Conservation (phyloP, 2,797 vertebrate genomes). For the Phrynocephalus guinanensis region DNA sequence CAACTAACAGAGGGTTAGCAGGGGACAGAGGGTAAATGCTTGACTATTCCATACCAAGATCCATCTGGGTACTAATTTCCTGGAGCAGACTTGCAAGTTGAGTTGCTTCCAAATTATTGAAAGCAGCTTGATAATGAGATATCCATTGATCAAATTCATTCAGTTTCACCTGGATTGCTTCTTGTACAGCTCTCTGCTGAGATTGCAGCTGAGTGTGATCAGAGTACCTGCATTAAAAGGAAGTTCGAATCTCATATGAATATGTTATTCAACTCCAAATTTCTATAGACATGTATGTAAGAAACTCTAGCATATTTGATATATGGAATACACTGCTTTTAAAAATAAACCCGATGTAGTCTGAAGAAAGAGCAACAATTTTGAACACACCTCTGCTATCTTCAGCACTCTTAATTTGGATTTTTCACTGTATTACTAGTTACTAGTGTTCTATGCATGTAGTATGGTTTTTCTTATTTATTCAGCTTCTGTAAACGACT, state of each 20-base stretch:
- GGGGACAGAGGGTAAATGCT: too few species aligned
- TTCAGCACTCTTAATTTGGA: neutral
- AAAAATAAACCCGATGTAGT: neutral
- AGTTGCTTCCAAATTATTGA: conserved; percentile 92
- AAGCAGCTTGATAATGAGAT: conserved; percentile 95
- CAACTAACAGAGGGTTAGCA: too few species aligned
- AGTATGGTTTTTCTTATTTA: too few species aligned
- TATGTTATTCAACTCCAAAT: neutral
- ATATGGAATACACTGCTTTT: neutral
- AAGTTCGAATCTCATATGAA: conserved; percentile 23
- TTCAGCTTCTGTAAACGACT: too few species aligned
- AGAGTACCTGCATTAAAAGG: conserved; percentile 84
- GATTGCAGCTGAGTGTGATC: conserved; percentile 97
- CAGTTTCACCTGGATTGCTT: conserved; percentile 95
- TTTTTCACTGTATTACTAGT: neutral
- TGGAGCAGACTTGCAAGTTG: conserved; percentile 96
- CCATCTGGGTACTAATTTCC: conserved; percentile 96
- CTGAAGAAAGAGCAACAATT: neutral
- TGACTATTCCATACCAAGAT: conserved; percentile 84
- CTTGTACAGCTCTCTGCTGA: conserved; percentile 92
- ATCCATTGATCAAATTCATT: conserved; percentile 97
- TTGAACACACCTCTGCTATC: neutral
- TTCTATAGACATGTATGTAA: neutral
- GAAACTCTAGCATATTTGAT: neutral
- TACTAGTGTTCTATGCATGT: neutral